phyloP scores from a whole-genome alignment of 35 echinoderm and acorn worm genomes.

The Apostichopus parvimensis region DNA sequence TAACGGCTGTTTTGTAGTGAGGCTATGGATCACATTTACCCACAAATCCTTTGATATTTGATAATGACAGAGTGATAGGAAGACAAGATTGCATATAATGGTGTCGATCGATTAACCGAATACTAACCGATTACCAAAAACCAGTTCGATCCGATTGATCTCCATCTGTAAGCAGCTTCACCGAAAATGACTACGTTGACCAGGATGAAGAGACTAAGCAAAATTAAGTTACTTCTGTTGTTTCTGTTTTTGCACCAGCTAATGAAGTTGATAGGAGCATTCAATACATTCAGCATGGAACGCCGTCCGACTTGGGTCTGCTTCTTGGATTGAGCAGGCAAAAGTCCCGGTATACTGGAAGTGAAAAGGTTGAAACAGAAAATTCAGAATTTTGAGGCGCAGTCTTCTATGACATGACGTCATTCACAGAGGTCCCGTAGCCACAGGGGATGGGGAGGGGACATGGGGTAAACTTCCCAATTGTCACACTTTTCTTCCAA shows the following conservation, averaged over 20 bases:
- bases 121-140: slow-evolving; percentile 34
- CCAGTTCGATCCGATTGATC: slow-evolving; percentile 28
- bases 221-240: background rate
- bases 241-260: slow-evolving; percentile 9
- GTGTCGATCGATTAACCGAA: background rate
- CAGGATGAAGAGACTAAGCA: background rate
- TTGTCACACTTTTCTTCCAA: too few relatives aligned
- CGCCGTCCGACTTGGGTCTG: background rate
- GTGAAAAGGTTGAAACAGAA: background rate
- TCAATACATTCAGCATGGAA: background rate
- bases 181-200: slow-evolving; percentile 12
- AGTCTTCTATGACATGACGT: background rate
- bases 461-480: too few relatives aligned
- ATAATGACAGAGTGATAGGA: too few relatives aligned
- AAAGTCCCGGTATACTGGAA: background rate
- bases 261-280: background rate
- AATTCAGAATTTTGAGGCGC: background rate
- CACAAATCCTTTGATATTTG: too few relatives aligned
- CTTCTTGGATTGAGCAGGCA: background rate
- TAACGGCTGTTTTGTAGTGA: too few relatives aligned
- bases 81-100: background rate
- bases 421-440: too few relatives aligned
- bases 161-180: slow-evolving; percentile 15
- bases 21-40: too few relatives aligned
- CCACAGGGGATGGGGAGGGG: too few relatives aligned